Percentiles rank a stretch among this genome's conserved stretches.
These are phyloP conservation scores for Erythrolamprus reginae DNA, from an alignment of 2,113 vertebrate species.

Conservation along the genomic window DNA sequence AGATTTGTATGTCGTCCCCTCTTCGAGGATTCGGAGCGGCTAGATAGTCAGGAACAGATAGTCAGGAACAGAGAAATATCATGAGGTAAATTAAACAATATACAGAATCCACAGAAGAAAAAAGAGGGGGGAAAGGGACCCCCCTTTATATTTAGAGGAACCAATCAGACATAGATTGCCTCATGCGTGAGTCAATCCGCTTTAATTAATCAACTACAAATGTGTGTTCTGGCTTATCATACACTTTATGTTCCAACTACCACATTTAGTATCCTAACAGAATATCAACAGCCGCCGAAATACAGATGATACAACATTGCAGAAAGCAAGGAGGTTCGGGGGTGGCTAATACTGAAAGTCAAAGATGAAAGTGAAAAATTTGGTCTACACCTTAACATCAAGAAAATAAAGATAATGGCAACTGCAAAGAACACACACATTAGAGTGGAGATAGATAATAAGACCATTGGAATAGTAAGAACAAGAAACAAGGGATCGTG, in stretches of 20 bases:
- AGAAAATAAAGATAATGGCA: neutral
- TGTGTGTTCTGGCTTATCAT: neutral
- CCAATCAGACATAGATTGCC: too few species aligned
- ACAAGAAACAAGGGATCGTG: neutral
- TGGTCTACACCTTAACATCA: neutral
- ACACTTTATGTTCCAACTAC: neutral
- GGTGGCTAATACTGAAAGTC: neutral
- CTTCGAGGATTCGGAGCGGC: too few species aligned
- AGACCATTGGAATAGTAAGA: neutral
- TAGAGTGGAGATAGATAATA: neutral
- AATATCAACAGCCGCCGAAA: neutral
- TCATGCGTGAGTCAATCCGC: too few species aligned
- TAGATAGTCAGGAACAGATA: too few species aligned
- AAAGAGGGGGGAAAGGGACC: rapidly evolving
- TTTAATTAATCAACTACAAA: neutral
- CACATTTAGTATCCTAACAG: neutral
- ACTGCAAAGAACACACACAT: neutral
- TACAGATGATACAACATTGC: neutral
- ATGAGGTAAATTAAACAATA: neutral
- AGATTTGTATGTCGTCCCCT: too few species aligned
- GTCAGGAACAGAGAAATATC: neutral
- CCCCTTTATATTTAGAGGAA: too few species aligned
- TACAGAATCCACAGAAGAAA: neutral
- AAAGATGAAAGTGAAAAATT: neutral
- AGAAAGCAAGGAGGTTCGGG: neutral